Percentiles rank a stretch among this genome's conserved stretches.
Conservation (phyloP, 2,888 invertebrate species). For the Drosophila sordidula region DNA sequence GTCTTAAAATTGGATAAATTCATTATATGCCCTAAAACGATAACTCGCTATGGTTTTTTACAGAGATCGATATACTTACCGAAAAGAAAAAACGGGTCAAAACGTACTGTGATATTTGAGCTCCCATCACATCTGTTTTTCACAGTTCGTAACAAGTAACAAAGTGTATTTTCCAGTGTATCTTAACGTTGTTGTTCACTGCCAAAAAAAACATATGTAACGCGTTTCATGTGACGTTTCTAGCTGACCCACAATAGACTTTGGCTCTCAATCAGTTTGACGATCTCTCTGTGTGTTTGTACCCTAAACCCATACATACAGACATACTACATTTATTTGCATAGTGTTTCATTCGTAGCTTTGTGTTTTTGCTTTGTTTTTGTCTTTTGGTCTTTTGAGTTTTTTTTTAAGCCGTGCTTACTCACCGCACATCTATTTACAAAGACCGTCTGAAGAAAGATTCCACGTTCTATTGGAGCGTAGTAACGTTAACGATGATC, state of each 20-base stretch:
- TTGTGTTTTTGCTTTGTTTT: conserved; percentile 19
- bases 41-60: no score
- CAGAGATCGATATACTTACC: no score
- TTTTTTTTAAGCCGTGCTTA: conserved; percentile 19
- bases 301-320: background rate
- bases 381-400: conserved; percentile 4
- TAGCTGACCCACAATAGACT: conserved; percentile 13
- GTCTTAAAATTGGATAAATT: no score
- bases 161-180: conserved; percentile 9
- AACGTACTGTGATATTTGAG: no score
- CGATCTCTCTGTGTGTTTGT: conserved; percentile 5
- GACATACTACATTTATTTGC: conserved; percentile 7
- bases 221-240: conserved; percentile 19
- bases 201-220: background rate
- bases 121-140: no score
- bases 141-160: no score
- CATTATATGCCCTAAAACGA: no score
- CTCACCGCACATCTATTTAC: conserved; percentile 17
- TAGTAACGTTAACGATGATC: no score
- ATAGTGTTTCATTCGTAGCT: conserved; percentile 18
- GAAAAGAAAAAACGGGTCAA: no score
- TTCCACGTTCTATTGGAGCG: no score
- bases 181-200: background rate
- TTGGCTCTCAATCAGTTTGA: conserved; percentile 2
- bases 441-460: background rate